Conservation (phyloP, 2,797 vertebrate species). For the Enteromius unitaeniatus region DNA sequence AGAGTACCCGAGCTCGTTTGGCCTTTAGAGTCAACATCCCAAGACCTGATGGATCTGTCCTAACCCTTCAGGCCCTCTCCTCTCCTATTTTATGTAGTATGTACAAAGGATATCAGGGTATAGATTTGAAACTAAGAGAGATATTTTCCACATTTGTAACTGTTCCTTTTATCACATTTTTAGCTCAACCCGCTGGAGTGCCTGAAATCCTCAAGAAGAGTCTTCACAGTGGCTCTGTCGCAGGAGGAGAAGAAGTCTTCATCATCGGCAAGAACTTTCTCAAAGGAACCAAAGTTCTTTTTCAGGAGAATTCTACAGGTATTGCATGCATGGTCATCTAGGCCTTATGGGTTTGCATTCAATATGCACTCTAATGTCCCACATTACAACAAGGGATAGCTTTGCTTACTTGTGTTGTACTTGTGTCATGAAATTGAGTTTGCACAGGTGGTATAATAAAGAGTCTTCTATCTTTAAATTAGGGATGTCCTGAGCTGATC, state of each 20-base stretch:
- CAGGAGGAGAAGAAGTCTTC: slow-evolving; percentile 96
- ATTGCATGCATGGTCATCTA: slow-evolving; percentile 15
- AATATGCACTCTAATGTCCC: neutral
- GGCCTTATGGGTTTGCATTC: neutral
- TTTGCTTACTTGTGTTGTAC: neutral
- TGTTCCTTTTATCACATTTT: slow-evolving; percentile 39
- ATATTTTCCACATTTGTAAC: neutral
- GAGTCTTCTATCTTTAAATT: no score
- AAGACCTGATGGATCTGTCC: slow-evolving; percentile 88
- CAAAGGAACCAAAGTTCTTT: slow-evolving; percentile 99
- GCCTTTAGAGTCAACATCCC: slow-evolving; percentile 93
- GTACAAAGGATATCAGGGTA: slow-evolving; percentile 65
- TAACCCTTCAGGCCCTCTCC: slow-evolving; percentile 91
- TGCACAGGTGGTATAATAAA: neutral
- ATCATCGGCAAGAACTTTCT: slow-evolving; percentile 99
- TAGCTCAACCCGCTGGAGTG: slow-evolving; percentile 97
- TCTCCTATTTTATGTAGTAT: slow-evolving; percentile 98
- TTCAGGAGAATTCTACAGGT: slow-evolving; percentile 95
- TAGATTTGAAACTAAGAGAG: neutral
- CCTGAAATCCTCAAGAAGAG: slow-evolving; percentile 99
- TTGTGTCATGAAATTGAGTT: neutral
- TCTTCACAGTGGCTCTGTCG: slow-evolving; percentile 91
- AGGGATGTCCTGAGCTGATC: no score
- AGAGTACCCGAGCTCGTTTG: slow-evolving; percentile 95
- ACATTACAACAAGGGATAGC: neutral